phyloP scores from a whole-genome alignment of 2,797 vertebrate species.

The Manis pentadactyla region DNA sequence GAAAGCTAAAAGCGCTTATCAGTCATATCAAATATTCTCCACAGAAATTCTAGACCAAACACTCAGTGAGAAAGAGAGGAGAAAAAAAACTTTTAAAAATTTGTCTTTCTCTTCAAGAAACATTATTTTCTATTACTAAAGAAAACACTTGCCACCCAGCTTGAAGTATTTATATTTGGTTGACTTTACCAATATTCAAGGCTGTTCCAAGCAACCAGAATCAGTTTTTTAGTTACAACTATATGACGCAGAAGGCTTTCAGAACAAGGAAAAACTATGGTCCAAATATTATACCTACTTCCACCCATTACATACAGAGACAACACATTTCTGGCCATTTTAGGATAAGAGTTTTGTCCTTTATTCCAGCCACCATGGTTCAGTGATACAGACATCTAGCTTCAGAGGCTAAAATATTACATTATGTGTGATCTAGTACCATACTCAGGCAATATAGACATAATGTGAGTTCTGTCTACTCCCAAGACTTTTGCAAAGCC shows the following conservation, averaged over 20 bases:
- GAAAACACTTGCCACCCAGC: not conserved
- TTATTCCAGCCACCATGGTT: not conserved
- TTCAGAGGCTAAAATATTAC: not conserved
- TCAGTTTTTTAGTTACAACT: not conserved
- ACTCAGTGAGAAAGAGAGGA: not conserved
- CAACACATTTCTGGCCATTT: slow-evolving; percentile 4
- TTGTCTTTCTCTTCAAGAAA: not conserved
- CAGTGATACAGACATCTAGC: not conserved
- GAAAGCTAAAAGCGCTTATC: slow-evolving; percentile 8
- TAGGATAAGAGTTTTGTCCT: not conserved
- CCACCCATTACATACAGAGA: not conserved
- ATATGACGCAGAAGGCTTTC: not conserved
- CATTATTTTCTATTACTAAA: slow-evolving; percentile 23
- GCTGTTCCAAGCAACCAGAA: not conserved
- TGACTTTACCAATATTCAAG: not conserved
- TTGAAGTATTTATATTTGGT: not conserved
- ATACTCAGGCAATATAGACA: not conserved
- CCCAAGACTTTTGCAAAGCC: not conserved
- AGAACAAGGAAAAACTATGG: not conserved
- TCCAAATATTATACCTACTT: not conserved
- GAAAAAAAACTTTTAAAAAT: not conserved
- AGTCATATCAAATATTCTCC: not conserved
- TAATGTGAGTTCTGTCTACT: not conserved
- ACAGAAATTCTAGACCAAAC: slow-evolving; percentile 27
- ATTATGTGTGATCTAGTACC: not conserved